Percentiles rank a stretch among this genome's conserved stretches.
Evolutionary conservation across 2,888 invertebrate genomes (phyloP).

Genomic region (Mimumesa dahlbomi): DNA sequence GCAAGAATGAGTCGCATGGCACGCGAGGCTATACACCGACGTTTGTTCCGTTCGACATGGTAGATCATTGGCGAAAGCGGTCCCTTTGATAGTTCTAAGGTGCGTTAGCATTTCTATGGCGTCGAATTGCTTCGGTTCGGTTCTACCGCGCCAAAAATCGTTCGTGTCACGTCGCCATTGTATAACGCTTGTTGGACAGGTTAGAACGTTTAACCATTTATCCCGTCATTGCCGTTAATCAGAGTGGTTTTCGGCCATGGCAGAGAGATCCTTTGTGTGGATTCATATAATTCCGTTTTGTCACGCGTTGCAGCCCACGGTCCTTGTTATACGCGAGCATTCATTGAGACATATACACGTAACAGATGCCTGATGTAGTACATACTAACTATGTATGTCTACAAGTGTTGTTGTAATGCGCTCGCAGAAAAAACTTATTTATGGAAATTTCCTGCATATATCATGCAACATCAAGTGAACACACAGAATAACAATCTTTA

Average conservation of each 20-base stretch:
- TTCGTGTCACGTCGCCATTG: conserved; percentile 53
- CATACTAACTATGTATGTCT: neutral
- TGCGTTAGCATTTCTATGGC: conserved; percentile 67
- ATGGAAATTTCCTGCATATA: too few species aligned
- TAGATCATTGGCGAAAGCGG: conserved; percentile 60
- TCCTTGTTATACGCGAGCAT: neutral
- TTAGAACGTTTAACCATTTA: conserved; percentile 64
- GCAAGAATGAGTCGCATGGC: conserved; percentile 47
- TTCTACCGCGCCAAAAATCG: conserved; percentile 49
- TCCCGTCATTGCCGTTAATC: conserved; percentile 62
- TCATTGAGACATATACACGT: neutral
- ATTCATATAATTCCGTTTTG: conserved; percentile 30
- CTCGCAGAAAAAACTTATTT: too few species aligned
- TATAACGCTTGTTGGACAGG: conserved; percentile 44
- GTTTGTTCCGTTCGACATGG: conserved; percentile 47
- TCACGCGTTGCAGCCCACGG: conserved; percentile 31
- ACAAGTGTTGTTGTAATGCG: neutral
- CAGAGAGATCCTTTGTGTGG: conserved; percentile 18
- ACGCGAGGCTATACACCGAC: conserved; percentile 52
- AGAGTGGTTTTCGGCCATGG: conserved; percentile 34
- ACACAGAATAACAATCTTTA: too few species aligned
- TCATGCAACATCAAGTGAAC: too few species aligned
- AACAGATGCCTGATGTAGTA: neutral
- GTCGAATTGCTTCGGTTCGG: conserved; percentile 53
- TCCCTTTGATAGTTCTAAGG: conserved; percentile 60